Evolutionary conservation across 2,888 invertebrate genomes (phyloP), one percentile per base, ranked within the genome.

Genomic region (Drosophila cyrtoloma): DNA sequence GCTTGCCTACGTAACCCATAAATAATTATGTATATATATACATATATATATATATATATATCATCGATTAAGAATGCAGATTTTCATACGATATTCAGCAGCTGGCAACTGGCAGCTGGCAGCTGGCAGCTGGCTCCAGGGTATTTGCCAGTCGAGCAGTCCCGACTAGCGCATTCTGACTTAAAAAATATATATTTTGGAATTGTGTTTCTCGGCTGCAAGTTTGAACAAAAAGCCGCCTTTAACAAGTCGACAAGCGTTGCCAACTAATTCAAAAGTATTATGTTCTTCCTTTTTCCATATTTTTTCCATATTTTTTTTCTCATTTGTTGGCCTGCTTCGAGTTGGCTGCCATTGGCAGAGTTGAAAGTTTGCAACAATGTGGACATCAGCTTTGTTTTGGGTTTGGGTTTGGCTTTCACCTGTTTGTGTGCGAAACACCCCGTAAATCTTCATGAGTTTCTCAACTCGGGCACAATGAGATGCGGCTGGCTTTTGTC

Each of bases 361-460:
- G 16, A 19, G 19, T 39, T 28, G 19, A 3, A 28, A 58, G 32
- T 28, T 35, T 14, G 32, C 42, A 28, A 35, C 59, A 64, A 55
- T 28, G 50, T 32, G 28, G 28, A 55, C 28, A 59, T 30, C 50
- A 37, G 44, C 67, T 9, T 61, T 30, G 51, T 14, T 16, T 35
- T 16, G 35, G 51, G 30, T 12, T 39, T 55, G 33, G n/a, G 26
- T 26, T 26, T 26, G 33, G n/a, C 22, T 35, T 55, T 9, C 22
- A 19, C 19, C n/a, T 12, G 19, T 69, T 74, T 70, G 44, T 30
- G 22, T 65, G 60, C 35, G 57, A 39, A 76, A 58, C 77, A 72
- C 62, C n/a, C 52, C 79, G 72, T 69, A 79, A 79, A 76, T 79
- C 69, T 67, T 79, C 65, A 69, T 73, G 73, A 79, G 51, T 76